phyloP scores from a whole-genome alignment of 2,113 vertebrate genomes.

The Megalops atlanticus region DNA sequence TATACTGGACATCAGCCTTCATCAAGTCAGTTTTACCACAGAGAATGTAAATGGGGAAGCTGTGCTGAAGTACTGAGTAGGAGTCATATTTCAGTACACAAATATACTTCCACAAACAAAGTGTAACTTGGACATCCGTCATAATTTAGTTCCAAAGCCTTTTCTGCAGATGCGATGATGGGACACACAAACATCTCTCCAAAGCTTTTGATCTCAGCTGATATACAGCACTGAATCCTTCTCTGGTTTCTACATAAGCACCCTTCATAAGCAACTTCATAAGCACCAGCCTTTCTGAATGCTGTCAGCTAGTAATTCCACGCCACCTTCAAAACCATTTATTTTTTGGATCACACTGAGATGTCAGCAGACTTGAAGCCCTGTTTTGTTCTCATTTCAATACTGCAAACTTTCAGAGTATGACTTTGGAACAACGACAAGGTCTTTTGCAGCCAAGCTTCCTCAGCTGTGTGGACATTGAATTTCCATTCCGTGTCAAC shows the following conservation, averaged over 20 bases:
- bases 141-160: too few species aligned
- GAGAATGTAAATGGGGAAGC: too few species aligned
- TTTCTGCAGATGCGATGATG: too few species aligned
- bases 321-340: slow-evolving; percentile 13
- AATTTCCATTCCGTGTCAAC: slow-evolving; percentile 27
- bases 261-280: neutral
- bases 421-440: slow-evolving; percentile 29
- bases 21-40: too few species aligned
- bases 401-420: neutral
- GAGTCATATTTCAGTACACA: too few species aligned
- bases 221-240: neutral
- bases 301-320: neutral
- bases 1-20: too few species aligned
- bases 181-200: too few species aligned
- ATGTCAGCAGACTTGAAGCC: neutral
- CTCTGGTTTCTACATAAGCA: too few species aligned
- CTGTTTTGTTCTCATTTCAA: neutral
- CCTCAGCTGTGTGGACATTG: slow-evolving; percentile 36
- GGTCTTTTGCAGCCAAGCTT: slow-evolving; percentile 19
- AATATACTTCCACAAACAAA: too few species aligned
- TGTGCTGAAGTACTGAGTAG: too few species aligned
- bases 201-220: neutral
- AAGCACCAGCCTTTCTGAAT: neutral
- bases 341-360: slow-evolving; percentile 2
- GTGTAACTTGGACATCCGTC: too few species aligned